Base-by-base conservation (phyloP, 2,113 vertebrate species). In the Malurus cyaneus region DNA sequence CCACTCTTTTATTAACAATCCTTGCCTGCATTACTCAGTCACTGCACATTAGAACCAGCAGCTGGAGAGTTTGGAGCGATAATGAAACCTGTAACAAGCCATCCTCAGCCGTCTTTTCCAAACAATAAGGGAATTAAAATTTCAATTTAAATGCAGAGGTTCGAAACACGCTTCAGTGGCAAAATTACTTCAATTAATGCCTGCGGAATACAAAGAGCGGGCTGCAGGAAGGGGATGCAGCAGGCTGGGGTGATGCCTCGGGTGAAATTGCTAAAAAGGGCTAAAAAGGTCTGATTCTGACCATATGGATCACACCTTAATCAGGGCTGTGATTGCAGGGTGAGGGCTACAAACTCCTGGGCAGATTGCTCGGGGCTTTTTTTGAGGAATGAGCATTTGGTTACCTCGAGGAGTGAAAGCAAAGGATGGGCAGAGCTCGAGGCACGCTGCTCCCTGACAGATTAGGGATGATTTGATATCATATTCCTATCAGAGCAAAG, bases 141-240 rank as follows among this genome's bases (percentile, higher is more conserved):
- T 98, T 98, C 98, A 98, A 98, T 98, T 98, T 98, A 98, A 98
- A 98, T 98, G 98, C 98, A 98, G 98, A 98, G 98, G 97, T 97
- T 97, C 96, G 97, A 98, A 98, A 98, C 98, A 98, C 93, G 98
- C 98, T 98, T 97, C 98, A 98, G 97, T 98, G 97, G 96, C 97
- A 98, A 98, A 98, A 98, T 98, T 98, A 98, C 97, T 98, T 98
- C 98, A 98, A 98, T 98, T 98, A 98, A 98, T 98, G 98, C 97
- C 98, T 98, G 97, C 31, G 78, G 98, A 98, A 98, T 98, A 98
- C 98, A 98, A 98, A 98, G 97, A 95, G 93, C 88, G 94, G 95
- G 92, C 97, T 97, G 97, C 96, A 97, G 97, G 96, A 97, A 86
- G 61, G 96, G 60, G 92, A 97, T 94, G 97, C 97, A 96, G 97